A percentile compares a stretch with the other conserved stretches of the same genome.
Conservation (phyloP, 2,797 vertebrate species). For the Apodemus agrarius region DNA sequence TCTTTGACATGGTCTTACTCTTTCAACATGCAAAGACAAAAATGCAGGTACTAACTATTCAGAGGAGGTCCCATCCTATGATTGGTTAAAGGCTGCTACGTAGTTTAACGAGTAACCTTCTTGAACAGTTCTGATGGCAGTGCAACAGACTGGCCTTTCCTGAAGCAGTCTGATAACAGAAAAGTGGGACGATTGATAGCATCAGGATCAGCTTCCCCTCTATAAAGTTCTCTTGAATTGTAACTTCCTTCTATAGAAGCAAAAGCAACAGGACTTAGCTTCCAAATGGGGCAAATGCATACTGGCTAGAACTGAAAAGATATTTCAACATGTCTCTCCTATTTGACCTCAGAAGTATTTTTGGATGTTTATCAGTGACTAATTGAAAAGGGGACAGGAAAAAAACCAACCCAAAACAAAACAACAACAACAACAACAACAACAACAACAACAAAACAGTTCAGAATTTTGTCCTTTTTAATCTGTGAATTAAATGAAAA, state of each 20-base stretch:
- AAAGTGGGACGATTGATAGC: constrained; percentile 87
- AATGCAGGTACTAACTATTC: constrained; percentile 16
- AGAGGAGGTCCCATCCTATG: constrained; percentile 4
- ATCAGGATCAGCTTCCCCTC: constrained; percentile 84
- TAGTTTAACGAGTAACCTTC: constrained; percentile 68
- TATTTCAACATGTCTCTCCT: constrained; percentile 62
- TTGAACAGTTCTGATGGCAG: constrained; percentile 84
- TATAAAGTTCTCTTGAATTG: constrained; percentile 85
- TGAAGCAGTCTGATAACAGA: constrained; percentile 87
- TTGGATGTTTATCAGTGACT: constrained; percentile 52
- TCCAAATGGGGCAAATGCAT: constrained; percentile 72
- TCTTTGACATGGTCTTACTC: constrained; percentile 18
- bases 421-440: background rate
- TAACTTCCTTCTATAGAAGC: constrained; percentile 84
- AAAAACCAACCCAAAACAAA: constrained; percentile 62
- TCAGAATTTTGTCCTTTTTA: constrained; percentile 26
- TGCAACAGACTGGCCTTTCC: constrained; percentile 85
- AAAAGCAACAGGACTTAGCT: constrained; percentile 68
- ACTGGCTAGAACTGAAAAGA: constrained; percentile 56
- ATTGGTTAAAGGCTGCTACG: constrained; percentile 40
- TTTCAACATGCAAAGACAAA: constrained; percentile 38
- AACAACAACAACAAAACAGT: background rate
- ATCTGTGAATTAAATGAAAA: constrained; percentile 71
- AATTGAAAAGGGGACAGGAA: constrained; percentile 61
- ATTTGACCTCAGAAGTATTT: constrained; percentile 50